Conservation (phyloP, 2,113 vertebrate species). For the Chrysemys picta region DNA sequence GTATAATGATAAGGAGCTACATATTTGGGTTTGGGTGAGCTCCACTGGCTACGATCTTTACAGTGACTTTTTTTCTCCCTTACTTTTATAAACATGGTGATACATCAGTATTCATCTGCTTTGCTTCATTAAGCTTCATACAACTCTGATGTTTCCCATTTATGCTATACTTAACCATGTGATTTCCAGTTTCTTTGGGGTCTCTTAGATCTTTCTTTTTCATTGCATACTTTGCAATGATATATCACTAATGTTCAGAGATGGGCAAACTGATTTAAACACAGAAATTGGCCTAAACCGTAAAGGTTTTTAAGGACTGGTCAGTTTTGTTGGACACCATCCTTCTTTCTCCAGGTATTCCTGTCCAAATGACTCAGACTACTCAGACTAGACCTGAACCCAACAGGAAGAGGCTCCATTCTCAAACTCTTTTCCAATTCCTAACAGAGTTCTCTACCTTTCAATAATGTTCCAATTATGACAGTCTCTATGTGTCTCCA, state of each 20-base stretch:
- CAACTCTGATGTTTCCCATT: neutral
- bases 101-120: neutral
- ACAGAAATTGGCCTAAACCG: neutral
- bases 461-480: neutral
- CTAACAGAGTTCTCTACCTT: neutral
- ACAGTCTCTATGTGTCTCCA: neutral
- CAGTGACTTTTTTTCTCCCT: neutral
- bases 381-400: neutral
- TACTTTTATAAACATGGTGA: neutral
- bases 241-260: neutral
- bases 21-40: neutral
- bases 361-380: accelerated
- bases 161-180: neutral
- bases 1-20: neutral
- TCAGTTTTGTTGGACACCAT: neutral
- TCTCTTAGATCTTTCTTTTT: neutral
- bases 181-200: neutral
- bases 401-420: neutral
- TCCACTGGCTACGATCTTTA: neutral
- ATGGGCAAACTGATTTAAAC: neutral
- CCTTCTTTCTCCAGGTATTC: accelerated
- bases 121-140: neutral
- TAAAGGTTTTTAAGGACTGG: neutral
- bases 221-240: neutral
- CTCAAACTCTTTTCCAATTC: neutral